Conservation (phyloP, 2,797 vertebrate species). For the Caiman crocodilus region DNA sequence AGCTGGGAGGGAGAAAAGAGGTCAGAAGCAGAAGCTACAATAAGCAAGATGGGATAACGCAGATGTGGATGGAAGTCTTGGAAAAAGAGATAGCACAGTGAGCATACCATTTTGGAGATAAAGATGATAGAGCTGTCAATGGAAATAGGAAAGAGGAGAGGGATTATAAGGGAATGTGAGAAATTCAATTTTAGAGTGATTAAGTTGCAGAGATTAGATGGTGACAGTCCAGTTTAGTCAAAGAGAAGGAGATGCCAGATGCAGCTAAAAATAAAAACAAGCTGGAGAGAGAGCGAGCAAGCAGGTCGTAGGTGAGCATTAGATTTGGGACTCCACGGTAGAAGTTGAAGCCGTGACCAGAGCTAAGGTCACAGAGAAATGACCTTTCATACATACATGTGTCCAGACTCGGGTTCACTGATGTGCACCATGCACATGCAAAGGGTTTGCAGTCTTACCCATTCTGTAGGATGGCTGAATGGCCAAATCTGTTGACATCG, state of each 20-base stretch:
- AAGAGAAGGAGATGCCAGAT: not conserved
- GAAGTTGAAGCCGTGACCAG: not conserved
- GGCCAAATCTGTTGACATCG: slow-evolving; percentile 96
- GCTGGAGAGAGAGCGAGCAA: not conserved
- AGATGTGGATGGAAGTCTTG: not conserved
- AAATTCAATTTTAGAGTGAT: not conserved
- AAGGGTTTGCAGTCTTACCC: slow-evolving; percentile 79
- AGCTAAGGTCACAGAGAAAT: not conserved
- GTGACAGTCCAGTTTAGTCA: not conserved
- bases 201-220: not conserved
- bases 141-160: not conserved
- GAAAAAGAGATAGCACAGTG: not conserved
- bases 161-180: fast-evolving
- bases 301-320: not conserved
- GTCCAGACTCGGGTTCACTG: fast-evolving
- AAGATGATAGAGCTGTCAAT: not conserved
- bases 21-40: not conserved
- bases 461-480: slow-evolving; percentile 90
- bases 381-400: not conserved
- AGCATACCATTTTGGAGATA: not conserved
- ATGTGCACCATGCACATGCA: fast-evolving
- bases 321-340: not conserved
- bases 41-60: not conserved
- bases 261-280: not conserved
- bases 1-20: not conserved